These are phyloP conservation scores for Bathynomus jamesi DNA, from an alignment of 1,140 invertebrate genomes.

Conservation along the genomic window DNA sequence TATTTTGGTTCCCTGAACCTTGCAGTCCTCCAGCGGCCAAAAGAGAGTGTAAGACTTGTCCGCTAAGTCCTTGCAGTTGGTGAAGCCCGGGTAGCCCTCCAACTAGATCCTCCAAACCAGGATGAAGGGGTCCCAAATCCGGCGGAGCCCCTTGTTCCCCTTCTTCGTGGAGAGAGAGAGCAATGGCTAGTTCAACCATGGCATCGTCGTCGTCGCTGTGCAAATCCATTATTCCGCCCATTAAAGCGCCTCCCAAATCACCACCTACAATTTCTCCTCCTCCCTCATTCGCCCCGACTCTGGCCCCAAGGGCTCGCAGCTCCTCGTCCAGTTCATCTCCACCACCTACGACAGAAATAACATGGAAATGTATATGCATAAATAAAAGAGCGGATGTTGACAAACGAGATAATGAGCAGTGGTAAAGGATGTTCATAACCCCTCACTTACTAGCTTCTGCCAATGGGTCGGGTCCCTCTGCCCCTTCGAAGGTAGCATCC, in stretches of 20 bases:
- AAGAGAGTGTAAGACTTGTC: constrained; percentile 46
- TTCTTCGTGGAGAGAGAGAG: constrained; percentile 73
- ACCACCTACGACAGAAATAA: constrained; percentile 42
- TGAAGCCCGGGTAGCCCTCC: constrained; percentile 45
- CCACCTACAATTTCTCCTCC: constrained; percentile 44
- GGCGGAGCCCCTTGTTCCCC: constrained; percentile 46
- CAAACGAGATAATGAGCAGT: not conserved
- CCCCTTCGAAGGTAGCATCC: constrained; percentile 27
- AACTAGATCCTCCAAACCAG: constrained; percentile 46
- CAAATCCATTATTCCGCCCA: constrained; percentile 33
- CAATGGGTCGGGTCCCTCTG: constrained; percentile 25
- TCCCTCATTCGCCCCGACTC: constrained; percentile 44
- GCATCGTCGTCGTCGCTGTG: constrained; percentile 61
- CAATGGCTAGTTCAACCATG: constrained; percentile 92
- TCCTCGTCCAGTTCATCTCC: constrained; percentile 38
- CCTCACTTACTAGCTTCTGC: constrained; percentile 20
- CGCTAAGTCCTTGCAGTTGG: constrained; percentile 44
- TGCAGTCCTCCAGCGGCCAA: constrained; percentile 37
- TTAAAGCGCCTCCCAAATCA: constrained; percentile 47
- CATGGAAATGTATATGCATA: not conserved
- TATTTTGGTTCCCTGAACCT: constrained; percentile 9
- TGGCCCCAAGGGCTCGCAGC: constrained; percentile 57
- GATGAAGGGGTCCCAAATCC: constrained; percentile 25
- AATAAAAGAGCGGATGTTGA: not conserved
- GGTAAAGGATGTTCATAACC: not conserved